Evolutionary conservation across 1,140 invertebrate genomes (phyloP).

Genomic region (Holotrichia oblita): DNA sequence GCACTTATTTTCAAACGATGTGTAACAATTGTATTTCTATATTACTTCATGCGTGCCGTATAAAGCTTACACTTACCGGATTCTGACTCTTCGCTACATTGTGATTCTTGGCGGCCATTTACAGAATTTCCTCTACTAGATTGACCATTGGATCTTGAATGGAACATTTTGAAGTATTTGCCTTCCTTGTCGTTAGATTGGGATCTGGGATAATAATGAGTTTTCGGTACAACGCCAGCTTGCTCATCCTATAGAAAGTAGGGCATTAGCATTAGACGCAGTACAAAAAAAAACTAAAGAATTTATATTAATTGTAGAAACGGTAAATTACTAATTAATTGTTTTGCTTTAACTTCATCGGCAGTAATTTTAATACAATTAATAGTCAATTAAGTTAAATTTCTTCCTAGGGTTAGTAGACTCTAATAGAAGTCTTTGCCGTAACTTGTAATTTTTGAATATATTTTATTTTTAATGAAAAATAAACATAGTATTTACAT

Average conservation of each 20-base stretch:
- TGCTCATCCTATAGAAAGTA: slow-evolving; percentile 70
- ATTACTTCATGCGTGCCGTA: neutral
- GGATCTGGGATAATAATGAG: slow-evolving; percentile 53
- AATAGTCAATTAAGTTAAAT: no score
- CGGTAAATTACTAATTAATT: no score
- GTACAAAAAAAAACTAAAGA: no score
- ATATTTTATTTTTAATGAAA: no score
- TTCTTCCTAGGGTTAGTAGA: no score
- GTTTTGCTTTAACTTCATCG: no score
- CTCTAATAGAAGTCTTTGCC: no score
- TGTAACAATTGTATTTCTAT: neutral
- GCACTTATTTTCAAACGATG: neutral
- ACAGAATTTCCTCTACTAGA: slow-evolving; percentile 59
- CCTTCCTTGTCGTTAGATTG: slow-evolving; percentile 54
- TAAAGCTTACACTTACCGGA: slow-evolving; percentile 52
- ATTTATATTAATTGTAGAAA: no score
- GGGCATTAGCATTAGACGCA: no score
- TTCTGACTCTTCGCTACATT: slow-evolving; percentile 60
- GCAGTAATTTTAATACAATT: no score
- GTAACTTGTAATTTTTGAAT: no score
- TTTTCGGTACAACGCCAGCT: slow-evolving; percentile 71
- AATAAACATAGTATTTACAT: no score
- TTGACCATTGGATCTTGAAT: slow-evolving; percentile 57
- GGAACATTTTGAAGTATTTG: slow-evolving; percentile 57
- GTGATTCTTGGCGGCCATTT: slow-evolving; percentile 59